Percentiles rank a stretch among this genome's conserved stretches.
These are phyloP conservation scores for Anabas testudineus DNA, from an alignment of 2,797 vertebrate species.

Conservation along the genomic window DNA sequence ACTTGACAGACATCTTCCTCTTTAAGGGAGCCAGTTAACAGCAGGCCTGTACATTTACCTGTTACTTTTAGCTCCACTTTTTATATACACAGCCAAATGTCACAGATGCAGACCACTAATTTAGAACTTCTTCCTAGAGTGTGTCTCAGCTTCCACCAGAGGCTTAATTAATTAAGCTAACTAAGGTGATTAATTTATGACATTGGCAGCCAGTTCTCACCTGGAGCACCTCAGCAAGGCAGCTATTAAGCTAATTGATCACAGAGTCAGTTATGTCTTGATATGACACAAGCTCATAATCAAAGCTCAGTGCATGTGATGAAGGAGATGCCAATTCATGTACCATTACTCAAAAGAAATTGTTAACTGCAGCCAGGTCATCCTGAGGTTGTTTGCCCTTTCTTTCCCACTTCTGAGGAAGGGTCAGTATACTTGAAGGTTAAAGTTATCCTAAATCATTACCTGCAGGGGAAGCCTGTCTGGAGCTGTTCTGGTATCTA, in stretches of 20 bases:
- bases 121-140: conserved; percentile 66
- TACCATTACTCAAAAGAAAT: neutral
- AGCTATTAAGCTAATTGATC: conserved; percentile 78
- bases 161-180: conserved; percentile 77
- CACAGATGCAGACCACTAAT: conserved; percentile 72
- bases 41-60: conserved; percentile 11
- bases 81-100: conserved; percentile 68
- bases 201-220: conserved; percentile 75
- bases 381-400: conserved; percentile 6
- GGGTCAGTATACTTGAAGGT: conserved; percentile 59
- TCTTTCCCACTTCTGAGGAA: conserved; percentile 6
- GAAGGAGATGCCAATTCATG: conserved; percentile 11
- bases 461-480: conserved; percentile 54
- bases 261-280: conserved; percentile 51
- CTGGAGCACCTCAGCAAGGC: conserved; percentile 73
- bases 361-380: conserved; percentile 22
- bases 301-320: conserved; percentile 2
- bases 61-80: conserved; percentile 46
- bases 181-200: conserved; percentile 78
- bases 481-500: conserved; percentile 50
- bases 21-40: conserved; percentile 10
- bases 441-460: conserved; percentile 61
- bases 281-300: conserved; percentile 46
- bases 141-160: conserved; percentile 73
- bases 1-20: neutral